Conservation (phyloP, 1,140 invertebrate species). For the Lepidurus couesii region DNA sequence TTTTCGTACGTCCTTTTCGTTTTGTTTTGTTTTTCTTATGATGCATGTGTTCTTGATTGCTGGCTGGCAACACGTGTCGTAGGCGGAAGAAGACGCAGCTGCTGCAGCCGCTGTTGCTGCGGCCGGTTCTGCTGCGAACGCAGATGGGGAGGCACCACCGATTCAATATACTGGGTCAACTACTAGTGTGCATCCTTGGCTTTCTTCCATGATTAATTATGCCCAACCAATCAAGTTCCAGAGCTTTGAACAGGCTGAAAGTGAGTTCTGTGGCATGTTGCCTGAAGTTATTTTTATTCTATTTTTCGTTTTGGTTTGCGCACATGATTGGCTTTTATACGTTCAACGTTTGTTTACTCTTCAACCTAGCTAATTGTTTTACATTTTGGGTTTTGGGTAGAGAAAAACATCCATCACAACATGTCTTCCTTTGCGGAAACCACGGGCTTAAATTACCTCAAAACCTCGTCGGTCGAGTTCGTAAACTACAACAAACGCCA, state of each 20-base stretch:
- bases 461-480: conserved; percentile 94
- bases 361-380: background rate
- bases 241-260: conserved; percentile 93
- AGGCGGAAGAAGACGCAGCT: conserved; percentile 25
- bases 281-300: background rate
- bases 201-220: conserved; percentile 99
- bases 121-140: conserved; percentile 23
- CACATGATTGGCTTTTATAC: conserved; percentile 7
- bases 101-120: conserved; percentile 32
- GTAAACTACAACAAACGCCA: conserved; percentile 99
- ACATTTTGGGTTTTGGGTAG: conserved; percentile 48
- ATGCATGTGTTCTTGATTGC: conserved; percentile 4
- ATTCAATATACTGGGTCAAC: conserved; percentile 89
- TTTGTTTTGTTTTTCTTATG: conserved; percentile 24
- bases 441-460: conserved; percentile 87
- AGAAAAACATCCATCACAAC: conserved; percentile 90
- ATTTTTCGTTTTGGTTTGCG: conserved; percentile 28
- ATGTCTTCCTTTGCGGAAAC: conserved; percentile 99
- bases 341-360: background rate
- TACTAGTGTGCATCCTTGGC: conserved; percentile 96
- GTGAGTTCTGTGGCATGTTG: conserved; percentile 53
- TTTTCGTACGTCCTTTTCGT: background rate
- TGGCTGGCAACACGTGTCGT: conserved; percentile 8
- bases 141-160: conserved; percentile 32
- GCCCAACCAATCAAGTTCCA: conserved; percentile 98